Percentiles rank a stretch among this genome's conserved stretches.
phyloP scores from a whole-genome alignment of 2,797 vertebrate species.

The Tenualosa ilisha region DNA sequence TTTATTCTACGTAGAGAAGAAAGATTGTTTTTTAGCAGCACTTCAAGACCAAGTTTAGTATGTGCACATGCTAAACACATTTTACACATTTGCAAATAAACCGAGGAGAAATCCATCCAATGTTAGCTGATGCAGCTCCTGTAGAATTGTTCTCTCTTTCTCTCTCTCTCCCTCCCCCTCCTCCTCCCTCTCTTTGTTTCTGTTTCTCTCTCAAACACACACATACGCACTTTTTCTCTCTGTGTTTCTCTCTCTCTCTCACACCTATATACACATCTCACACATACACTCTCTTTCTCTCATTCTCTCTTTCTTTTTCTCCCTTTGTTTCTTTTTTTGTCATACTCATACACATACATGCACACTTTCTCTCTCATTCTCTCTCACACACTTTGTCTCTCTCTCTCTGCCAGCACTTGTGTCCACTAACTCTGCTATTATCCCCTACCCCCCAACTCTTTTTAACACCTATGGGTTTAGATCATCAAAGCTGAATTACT shows the following conservation, averaged over 20 bases:
- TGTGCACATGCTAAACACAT: neutral
- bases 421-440: slow-evolving; percentile 41
- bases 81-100: neutral
- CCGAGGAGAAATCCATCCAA: neutral
- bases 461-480: slow-evolving; percentile 61
- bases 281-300: too few species aligned
- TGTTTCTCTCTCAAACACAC: too few species aligned
- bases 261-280: too few species aligned
- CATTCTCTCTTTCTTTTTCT: neutral
- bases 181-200: too few species aligned
- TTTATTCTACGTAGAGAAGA: neutral
- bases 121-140: neutral
- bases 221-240: too few species aligned
- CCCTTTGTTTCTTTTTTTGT: neutral
- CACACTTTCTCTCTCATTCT: neutral
- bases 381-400: slow-evolving; percentile 15
- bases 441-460: neutral
- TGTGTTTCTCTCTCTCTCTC: too few species aligned
- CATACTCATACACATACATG: neutral
- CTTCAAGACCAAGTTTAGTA: neutral
- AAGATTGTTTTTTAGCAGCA: neutral
- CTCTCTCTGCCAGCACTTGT: neutral
- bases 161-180: too few species aligned
- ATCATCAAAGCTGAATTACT: slow-evolving; percentile 59
- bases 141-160: too few species aligned